These are phyloP conservation scores for Caenorhabditis becei DNA, from an alignment of 2,888 invertebrate genomes.

Conservation along the genomic window DNA sequence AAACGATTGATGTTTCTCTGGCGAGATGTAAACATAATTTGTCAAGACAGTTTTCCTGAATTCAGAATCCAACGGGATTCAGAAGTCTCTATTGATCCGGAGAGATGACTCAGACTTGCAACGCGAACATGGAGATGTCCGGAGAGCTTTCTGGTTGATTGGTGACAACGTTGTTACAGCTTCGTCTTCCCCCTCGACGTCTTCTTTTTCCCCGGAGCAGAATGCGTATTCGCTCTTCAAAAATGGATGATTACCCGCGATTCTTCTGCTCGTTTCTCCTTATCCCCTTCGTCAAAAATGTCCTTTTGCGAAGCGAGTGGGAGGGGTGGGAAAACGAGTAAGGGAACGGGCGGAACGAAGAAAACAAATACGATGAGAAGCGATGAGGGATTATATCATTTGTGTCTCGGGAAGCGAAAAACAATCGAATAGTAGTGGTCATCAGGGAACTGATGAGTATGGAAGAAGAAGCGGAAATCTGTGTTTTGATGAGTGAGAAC, in stretches of 20 bases:
- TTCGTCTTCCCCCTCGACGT: background rate
- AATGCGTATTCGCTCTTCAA: slow-evolving; percentile 5
- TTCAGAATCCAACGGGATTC: no score
- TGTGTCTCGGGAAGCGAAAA: background rate
- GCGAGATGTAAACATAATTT: slow-evolving; percentile 2
- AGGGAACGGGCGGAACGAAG: background rate
- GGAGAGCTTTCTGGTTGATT: slow-evolving; percentile 34
- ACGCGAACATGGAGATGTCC: slow-evolving; percentile 11
- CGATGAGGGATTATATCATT: slow-evolving; percentile 24
- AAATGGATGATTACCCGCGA: slow-evolving; percentile 48
- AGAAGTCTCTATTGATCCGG: background rate
- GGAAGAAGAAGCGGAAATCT: background rate
- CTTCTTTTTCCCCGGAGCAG: slow-evolving; percentile 26
- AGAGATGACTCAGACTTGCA: no score
- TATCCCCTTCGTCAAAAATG: background rate
- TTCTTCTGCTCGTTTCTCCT: slow-evolving; percentile 31
- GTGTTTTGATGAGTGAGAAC: slow-evolving; percentile 4
- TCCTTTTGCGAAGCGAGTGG: background rate
- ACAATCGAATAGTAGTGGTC: slow-evolving; percentile 16
- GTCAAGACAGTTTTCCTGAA: no score
- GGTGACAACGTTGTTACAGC: slow-evolving; percentile 53
- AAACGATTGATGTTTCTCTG: background rate
- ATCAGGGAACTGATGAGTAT: slow-evolving; percentile 6
- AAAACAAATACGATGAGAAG: slow-evolving; percentile 11
- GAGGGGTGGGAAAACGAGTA: slow-evolving; percentile 2